These are phyloP conservation scores for Platynereis dumerilii DNA, from an alignment of 2,888 invertebrate genomes.

Conservation along the genomic window DNA sequence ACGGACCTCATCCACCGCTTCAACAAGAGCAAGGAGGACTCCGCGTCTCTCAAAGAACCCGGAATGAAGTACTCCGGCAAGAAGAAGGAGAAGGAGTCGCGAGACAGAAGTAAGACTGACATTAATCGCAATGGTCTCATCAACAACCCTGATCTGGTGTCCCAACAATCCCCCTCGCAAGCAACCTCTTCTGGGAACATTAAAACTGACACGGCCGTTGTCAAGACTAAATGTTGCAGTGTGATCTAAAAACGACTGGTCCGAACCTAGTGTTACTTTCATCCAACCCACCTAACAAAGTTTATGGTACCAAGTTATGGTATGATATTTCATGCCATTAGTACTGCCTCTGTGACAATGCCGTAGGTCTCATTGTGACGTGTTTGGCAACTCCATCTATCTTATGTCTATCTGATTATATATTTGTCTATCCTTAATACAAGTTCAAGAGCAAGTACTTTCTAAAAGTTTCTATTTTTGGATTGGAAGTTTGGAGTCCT, in stretches of 20 bases:
- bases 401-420: too few species aligned
- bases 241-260: conserved; percentile 22
- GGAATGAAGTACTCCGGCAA: conserved; percentile 18
- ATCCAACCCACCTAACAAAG: too few species aligned
- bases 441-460: too few species aligned
- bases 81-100: conserved; percentile 13
- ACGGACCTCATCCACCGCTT: conserved; percentile 39
- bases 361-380: too few species aligned
- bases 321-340: too few species aligned
- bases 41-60: conserved; percentile 11
- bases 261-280: too few species aligned
- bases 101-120: conserved; percentile 26
- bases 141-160: background rate
- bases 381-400: too few species aligned
- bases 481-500: too few species aligned
- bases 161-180: background rate
- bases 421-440: too few species aligned
- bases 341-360: too few species aligned
- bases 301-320: too few species aligned
- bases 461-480: too few species aligned
- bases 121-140: conserved; percentile 31
- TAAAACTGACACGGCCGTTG: conserved; percentile 13
- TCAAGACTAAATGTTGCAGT: conserved; percentile 25
- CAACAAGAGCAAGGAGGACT: conserved; percentile 18
- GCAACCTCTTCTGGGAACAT: background rate